Conservation (phyloP, 2,888 invertebrate species). For the Lasiommata megera region DNA sequence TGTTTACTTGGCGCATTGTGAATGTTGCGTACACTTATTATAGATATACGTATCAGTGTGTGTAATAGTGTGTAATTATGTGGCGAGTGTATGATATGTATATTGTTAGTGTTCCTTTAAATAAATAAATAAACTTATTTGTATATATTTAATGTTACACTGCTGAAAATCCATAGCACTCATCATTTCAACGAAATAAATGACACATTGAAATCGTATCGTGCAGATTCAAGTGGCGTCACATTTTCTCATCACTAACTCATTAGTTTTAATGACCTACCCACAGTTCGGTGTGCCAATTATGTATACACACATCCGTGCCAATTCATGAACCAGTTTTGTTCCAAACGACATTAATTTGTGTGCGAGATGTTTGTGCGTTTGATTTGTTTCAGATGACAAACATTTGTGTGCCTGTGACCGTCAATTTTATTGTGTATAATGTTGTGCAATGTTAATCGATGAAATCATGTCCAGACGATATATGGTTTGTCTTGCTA, state of each 20-base stretch:
- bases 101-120: no score
- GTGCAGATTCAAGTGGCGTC: not conserved
- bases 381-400: not conserved
- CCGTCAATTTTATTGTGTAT: not conserved
- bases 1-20: no score
- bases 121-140: no score
- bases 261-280: constrained; percentile 8
- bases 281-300: constrained; percentile 2
- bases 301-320: not conserved
- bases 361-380: not conserved
- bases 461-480: no score
- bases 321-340: not conserved
- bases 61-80: no score
- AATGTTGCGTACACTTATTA: no score
- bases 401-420: not conserved
- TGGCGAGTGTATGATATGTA: no score
- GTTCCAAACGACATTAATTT: not conserved
- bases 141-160: no score
- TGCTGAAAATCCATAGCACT: no score
- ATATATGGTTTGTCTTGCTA: no score
- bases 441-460: no score
- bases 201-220: not conserved
- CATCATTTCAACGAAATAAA: not conserved
- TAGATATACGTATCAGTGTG: no score
- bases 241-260: not conserved